Percentiles rank a stretch among this genome's conserved stretches.
phyloP scores from a whole-genome alignment of 2,888 invertebrate genomes.

The Axea sp. region DNA sequence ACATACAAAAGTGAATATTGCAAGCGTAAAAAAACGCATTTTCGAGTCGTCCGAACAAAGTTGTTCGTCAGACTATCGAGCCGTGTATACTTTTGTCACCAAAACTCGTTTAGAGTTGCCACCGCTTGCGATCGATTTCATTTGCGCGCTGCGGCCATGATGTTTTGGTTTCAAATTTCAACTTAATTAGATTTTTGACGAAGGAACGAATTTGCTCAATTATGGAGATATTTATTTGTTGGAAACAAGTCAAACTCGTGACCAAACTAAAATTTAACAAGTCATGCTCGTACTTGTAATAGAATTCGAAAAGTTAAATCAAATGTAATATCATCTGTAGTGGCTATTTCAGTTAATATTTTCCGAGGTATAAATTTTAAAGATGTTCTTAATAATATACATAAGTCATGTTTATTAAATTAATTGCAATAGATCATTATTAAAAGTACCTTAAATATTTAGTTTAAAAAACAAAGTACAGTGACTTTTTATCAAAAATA shows the following conservation, averaged over 20 bases:
- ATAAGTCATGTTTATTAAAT: no score
- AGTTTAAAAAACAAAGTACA: no score
- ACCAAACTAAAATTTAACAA: not conserved
- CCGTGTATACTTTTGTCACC: conserved; percentile 10
- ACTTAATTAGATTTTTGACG: conserved; percentile 37
- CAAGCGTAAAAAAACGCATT: conserved; percentile 26
- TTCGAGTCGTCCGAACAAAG: not conserved
- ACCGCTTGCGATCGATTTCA: conserved; percentile 7
- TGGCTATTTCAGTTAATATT: no score
- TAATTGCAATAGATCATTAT: no score
- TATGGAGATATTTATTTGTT: conserved; percentile 16
- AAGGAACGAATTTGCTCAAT: not conserved
- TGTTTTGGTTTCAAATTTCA: conserved; percentile 23
- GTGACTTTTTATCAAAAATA: no score
- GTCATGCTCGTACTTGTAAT: no score
- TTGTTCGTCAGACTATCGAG: conserved; percentile 30
- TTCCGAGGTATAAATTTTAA: no score
- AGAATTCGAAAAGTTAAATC: no score
- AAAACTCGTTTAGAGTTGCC: conserved; percentile 43
- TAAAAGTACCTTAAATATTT: no score
- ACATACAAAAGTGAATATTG: conserved; percentile 43
- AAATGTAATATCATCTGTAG: no score
- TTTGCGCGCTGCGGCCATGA: conserved; percentile 6
- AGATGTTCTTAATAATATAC: no score
- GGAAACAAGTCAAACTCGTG: conserved; percentile 11